phyloP scores from a whole-genome alignment of 2,888 invertebrate species.

The Anthophora plumipes region DNA sequence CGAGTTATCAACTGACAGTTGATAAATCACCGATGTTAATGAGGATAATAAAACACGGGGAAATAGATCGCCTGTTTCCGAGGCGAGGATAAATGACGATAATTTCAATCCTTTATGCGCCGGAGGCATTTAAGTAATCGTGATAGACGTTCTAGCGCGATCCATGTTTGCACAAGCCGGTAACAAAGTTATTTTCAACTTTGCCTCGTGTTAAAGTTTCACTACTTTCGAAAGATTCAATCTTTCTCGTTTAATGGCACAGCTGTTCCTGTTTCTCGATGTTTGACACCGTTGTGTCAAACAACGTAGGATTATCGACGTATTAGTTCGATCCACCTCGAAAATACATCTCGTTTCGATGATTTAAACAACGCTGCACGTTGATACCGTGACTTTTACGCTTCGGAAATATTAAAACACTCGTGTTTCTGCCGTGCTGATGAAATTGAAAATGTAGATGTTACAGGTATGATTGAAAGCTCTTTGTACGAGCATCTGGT shows the following conservation, averaged over 20 bases:
- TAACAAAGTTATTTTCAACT: constrained; percentile 11
- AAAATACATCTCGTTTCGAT: not conserved
- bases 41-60: not conserved
- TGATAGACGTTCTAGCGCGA: not conserved
- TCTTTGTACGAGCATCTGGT: not conserved
- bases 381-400: not conserved
- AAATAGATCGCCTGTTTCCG: too few relatives aligned
- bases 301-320: constrained; percentile 9
- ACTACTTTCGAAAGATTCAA: constrained; percentile 23
- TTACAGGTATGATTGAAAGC: not conserved
- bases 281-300: not conserved
- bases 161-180: not conserved
- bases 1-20: too few relatives aligned
- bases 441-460: constrained; percentile 24
- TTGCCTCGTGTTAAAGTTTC: constrained; percentile 4
- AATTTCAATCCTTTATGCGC: constrained; percentile 2
- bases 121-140: constrained; percentile 1
- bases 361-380: constrained; percentile 21
- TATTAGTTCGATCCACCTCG: constrained; percentile 25
- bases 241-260: constrained; percentile 4
- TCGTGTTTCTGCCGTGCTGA: not conserved
- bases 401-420: constrained; percentile 13
- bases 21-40: too few relatives aligned
- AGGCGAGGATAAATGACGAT: not conserved
- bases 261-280: constrained; percentile 2